Percentiles rank a stretch among this genome's conserved stretches.
Evolutionary conservation across 2,113 vertebrate species (phyloP).

Genomic region (Tretioscincus oriximinensis): DNA sequence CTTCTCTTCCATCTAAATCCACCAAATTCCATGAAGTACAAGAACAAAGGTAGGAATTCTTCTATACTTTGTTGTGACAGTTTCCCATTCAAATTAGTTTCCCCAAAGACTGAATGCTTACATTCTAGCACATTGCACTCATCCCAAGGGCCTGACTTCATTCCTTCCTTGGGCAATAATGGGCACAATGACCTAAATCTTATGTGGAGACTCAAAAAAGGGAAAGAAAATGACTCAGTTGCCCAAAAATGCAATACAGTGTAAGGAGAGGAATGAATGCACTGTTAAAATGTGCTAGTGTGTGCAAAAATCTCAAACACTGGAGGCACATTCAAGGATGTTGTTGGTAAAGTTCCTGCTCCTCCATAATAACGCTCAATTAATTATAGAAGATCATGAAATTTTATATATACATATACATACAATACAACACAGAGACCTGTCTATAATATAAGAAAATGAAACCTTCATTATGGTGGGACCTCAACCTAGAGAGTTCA

Average conservation of each 20-base stretch:
- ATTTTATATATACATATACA: background rate
- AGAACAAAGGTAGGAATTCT: constrained; percentile 10
- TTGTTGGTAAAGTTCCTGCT: background rate
- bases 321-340: background rate
- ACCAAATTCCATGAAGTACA: background rate
- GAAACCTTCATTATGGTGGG: too few relatives aligned
- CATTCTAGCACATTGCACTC: background rate
- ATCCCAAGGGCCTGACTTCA: background rate
- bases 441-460: too few relatives aligned
- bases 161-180: background rate
- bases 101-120: background rate
- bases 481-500: background rate
- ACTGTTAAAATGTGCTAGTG: background rate
- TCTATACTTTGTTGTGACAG: background rate
- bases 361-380: background rate
- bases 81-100: constrained; percentile 4
- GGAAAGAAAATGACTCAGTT: background rate
- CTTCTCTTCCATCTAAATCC: background rate
- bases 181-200: background rate
- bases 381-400: constrained; percentile 26
- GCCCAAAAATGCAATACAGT: background rate
- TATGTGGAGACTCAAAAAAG: background rate
- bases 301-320: background rate
- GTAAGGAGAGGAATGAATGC: background rate
- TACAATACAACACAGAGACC: too few relatives aligned